phyloP scores from a whole-genome alignment of 2,113 vertebrate genomes.

The Psittacula cyanocephala region DNA sequence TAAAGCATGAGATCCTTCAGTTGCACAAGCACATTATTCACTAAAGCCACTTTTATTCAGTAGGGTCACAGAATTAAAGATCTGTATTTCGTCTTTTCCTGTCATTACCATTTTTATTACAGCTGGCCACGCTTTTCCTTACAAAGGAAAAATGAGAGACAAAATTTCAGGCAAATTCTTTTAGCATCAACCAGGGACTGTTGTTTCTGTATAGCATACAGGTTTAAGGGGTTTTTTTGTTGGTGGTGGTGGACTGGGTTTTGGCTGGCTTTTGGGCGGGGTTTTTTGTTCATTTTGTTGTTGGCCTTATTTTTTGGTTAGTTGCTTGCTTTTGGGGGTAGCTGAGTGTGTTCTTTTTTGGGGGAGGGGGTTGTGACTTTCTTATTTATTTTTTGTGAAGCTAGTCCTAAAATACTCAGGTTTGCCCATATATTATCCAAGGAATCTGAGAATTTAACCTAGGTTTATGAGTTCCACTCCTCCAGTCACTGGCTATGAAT shows the following conservation, averaged over 20 bases:
- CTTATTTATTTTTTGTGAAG: neutral
- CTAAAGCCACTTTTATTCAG: neutral
- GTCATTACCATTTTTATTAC: neutral
- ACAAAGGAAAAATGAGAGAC: neutral
- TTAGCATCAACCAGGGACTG: neutral
- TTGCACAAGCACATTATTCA: neutral
- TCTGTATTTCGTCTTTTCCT: fast-evolving
- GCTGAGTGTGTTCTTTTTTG: neutral
- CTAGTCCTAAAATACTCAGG: neutral
- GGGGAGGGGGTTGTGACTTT: neutral
- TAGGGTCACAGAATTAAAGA: neutral
- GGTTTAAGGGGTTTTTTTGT: fast-evolving
- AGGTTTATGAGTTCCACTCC: fast-evolving
- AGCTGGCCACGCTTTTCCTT: neutral
- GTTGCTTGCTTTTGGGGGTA: neutral
- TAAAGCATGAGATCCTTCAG: neutral
- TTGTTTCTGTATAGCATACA: neutral
- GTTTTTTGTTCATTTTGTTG: no score
- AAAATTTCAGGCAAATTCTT: neutral
- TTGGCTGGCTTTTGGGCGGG: fast-evolving
- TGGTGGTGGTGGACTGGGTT: fast-evolving
- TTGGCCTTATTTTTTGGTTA: neutral
- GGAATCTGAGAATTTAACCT: neutral
- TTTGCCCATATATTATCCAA: neutral
- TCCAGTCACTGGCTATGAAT: neutral